Evolutionary conservation across 2,113 vertebrate species (phyloP).

Genomic region (Propithecus coquereli): DNA sequence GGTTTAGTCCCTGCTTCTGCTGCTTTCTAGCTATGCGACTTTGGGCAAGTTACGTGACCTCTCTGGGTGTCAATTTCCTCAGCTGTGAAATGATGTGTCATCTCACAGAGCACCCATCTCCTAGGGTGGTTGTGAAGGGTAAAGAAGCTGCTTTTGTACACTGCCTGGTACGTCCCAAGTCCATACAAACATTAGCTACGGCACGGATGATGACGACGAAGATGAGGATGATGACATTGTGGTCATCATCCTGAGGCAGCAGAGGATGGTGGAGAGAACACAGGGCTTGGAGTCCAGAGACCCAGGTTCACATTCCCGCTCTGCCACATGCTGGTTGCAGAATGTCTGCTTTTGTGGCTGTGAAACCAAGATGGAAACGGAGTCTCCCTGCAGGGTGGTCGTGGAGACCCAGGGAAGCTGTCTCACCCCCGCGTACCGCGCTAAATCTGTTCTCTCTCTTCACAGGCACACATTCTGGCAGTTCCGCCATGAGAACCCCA

Average conservation of each 20-base stretch:
- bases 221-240: neutral
- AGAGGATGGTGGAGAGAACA: neutral
- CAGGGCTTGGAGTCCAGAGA: neutral
- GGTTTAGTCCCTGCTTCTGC: neutral
- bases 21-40: neutral
- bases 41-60: neutral
- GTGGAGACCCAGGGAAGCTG: neutral
- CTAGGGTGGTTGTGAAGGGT: neutral
- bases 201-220: neutral
- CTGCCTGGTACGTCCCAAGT: neutral
- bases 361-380: fast-evolving
- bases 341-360: neutral
- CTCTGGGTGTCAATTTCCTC: neutral
- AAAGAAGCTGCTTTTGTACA: fast-evolving
- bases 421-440: fast-evolving
- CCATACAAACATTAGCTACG: neutral
- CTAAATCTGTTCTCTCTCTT: slow-evolving; percentile 49
- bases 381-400: neutral
- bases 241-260: neutral
- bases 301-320: neutral
- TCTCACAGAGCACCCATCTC: neutral
- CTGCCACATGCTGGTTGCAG: neutral
- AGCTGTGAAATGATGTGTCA: neutral
- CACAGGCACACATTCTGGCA: slow-evolving; percentile 97
- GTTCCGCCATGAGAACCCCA: slow-evolving; percentile 94